Percentiles rank a stretch among this genome's conserved stretches.
phyloP scores from a whole-genome alignment of 2,797 vertebrate genomes.

The Vipera latastei region DNA sequence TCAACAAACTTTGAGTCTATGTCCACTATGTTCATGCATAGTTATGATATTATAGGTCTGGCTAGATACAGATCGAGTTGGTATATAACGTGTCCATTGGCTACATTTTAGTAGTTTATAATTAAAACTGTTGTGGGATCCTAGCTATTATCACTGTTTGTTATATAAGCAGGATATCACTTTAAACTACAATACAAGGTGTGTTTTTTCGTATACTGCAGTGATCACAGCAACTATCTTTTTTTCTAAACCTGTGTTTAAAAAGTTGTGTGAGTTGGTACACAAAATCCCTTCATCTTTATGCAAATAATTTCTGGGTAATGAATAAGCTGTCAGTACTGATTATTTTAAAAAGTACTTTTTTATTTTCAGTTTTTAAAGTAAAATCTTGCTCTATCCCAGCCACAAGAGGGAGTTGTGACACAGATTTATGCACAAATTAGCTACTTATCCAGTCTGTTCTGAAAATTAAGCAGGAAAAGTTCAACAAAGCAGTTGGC shows the following conservation, averaged over 20 bases:
- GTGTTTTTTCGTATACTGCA: not conserved
- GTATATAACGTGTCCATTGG: not conserved
- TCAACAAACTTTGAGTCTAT: not conserved
- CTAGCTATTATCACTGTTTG: not conserved
- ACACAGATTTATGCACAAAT: not conserved
- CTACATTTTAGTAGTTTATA: not conserved
- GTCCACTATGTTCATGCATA: not conserved
- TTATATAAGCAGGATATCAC: not conserved
- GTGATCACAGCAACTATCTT: not conserved
- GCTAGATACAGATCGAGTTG: not conserved
- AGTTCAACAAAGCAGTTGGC: not conserved
- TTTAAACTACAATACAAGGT: not conserved
- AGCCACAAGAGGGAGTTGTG: slow-evolving; percentile 20
- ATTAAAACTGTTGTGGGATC: not conserved
- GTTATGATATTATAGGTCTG: not conserved
- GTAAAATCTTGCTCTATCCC: not conserved
- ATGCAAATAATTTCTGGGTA: not conserved
- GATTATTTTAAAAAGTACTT: not conserved
- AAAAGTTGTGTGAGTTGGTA: not conserved
- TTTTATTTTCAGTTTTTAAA: not conserved
- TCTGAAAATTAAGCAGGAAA: not conserved
- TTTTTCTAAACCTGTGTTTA: not conserved
- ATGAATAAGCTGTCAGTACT: not conserved
- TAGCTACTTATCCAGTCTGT: not conserved
- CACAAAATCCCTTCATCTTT: not conserved